A percentile compares a stretch with the other conserved stretches of the same genome.
Evolutionary conservation across 30 jellyfish, hydroid and myxozoan species (phyloP).

Genomic region (Hydra vulgaris): DNA sequence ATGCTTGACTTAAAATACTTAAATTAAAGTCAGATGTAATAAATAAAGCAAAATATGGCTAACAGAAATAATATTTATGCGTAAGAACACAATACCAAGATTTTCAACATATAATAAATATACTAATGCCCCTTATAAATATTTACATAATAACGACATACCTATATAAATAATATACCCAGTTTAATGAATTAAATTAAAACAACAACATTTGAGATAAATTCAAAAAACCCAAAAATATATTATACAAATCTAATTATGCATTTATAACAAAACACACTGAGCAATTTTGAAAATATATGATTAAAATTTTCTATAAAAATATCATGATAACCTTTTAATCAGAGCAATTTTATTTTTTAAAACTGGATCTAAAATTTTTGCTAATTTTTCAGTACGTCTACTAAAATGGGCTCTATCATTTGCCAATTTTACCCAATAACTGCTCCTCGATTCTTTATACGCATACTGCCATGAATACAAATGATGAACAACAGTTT

Average conservation of each 20-base stretch:
- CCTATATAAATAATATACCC: neutral
- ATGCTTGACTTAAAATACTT: no score
- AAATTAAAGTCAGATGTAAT: no score
- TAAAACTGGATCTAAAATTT: conserved; percentile 19
- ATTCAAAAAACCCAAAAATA: neutral
- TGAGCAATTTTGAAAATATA: neutral
- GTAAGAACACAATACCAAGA: no score
- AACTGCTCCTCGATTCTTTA: conserved; percentile 14
- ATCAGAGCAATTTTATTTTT: neutral
- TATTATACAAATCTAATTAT: neutral
- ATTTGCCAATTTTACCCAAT: conserved; percentile 23
- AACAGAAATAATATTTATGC: no score
- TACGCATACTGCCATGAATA: conserved; percentile 14
- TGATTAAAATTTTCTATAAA: neutral
- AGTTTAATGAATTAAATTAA: no score
- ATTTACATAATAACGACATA: neutral
- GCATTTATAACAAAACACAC: neutral
- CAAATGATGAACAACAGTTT: conserved; percentile 7
- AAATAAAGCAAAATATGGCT: no score
- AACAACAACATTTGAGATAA: no score
- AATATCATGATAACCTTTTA: neutral
- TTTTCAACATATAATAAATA: no score
- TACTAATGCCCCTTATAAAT: neutral
- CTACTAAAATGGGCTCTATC: conserved; percentile 22
- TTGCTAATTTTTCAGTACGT: conserved; percentile 6